Evolutionary conservation across 2,113 vertebrate genomes (phyloP).

Genomic region (Ranitomeya imitator): DNA sequence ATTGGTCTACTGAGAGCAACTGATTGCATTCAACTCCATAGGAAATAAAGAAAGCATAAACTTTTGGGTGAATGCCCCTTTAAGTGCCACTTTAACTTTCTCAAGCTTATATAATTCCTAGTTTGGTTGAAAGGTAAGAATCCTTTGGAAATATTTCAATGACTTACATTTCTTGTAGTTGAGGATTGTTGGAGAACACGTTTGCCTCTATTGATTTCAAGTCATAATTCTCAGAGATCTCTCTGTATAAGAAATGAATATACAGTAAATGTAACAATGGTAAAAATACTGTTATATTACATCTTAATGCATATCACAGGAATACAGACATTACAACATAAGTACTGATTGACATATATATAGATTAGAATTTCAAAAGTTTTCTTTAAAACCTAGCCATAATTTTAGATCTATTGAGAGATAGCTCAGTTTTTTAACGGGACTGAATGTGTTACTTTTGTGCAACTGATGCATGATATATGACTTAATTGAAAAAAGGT

Average conservation of each 20-base stretch:
- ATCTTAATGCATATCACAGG: neutral
- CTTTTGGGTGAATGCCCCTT: neutral
- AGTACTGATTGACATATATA: too few species aligned
- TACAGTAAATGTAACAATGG: neutral
- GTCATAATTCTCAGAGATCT: conserved; percentile 79
- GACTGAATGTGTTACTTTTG: too few species aligned
- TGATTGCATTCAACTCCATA: neutral
- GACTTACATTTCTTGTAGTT: conserved; percentile 82
- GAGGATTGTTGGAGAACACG: conserved; percentile 75
- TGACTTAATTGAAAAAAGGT: too few species aligned
- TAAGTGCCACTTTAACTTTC: neutral
- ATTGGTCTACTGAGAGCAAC: neutral
- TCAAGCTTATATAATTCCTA: neutral
- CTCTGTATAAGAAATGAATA: conserved; percentile 70
- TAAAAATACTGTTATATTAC: neutral
- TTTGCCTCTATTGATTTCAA: conserved; percentile 78
- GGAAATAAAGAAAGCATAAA: neutral
- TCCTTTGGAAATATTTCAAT: conserved; percentile 55
- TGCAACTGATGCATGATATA: too few species aligned
- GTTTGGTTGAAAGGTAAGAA: neutral
- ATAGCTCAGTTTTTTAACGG: too few species aligned
- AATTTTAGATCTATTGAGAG: too few species aligned
- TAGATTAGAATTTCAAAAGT: too few species aligned
- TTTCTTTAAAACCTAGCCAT: too few species aligned
- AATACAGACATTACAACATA: neutral